Base-by-base conservation (phyloP, 1,140 invertebrate species). In the Bombus haemorrhoidalis region DNA sequence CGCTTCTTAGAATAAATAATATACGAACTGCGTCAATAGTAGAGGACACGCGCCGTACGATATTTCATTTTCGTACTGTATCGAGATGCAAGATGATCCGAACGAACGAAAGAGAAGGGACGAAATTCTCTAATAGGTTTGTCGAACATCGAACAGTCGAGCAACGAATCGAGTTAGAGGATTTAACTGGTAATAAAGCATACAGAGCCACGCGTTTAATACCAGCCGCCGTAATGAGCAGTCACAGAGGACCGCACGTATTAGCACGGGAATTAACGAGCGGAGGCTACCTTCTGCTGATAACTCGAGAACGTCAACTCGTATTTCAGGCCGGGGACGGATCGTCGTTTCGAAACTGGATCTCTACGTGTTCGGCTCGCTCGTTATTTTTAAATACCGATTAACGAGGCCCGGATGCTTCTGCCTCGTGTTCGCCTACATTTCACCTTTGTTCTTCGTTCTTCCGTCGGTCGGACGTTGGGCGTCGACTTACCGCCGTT, bases 331-430 rank as follows among this genome's bases (percentile, higher is more conserved):
- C 47, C 34, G n/a, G 15, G 13, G 64, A 77, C 64, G 66, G 28
- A 74, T 77, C 39, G 37, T 37, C 71, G 22, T 43, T 81, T 62
- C 74, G 88, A 86, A 89, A 90, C 37, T 79, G 32, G 87, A 90
- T 86, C 69, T 32, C 39, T 73, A 28, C 34, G 53, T 15, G 41
- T 83, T 84, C 85, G 32, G 66, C 72, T 78, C 39, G 39, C 89
- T 89, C 85, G 81, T 90, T 90, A 90, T 90, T 90, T 90, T 82
- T 87, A 85, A 90, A 90, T 79, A 82, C 57, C 87, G 89, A 90
- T 90, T 85, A 89, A 85, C 88, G 62, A 89, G 81, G 64, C n/a
- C 62, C 47, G 64, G 57, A n/a, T 80, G 78, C 8, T 66, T 15
- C 1, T 3, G 78, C 28, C 34, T 37, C 62, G 68, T 66, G 32